Conservation (phyloP, 2,113 vertebrate genomes). For the Pyxicephalus adspersus region DNA sequence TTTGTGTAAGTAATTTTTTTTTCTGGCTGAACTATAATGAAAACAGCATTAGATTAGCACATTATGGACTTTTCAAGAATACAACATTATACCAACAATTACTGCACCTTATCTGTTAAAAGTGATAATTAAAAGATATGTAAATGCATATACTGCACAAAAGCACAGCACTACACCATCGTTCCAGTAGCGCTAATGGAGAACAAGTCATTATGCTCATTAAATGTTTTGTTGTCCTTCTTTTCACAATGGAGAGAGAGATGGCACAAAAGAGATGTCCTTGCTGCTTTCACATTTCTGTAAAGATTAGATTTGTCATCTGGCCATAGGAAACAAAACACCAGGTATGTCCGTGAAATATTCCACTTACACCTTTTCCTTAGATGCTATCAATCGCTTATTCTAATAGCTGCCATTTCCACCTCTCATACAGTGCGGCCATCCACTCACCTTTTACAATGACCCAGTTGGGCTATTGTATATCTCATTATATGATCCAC, state of each 20-base stretch:
- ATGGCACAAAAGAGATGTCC: not conserved
- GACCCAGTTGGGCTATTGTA: conserved; percentile 33
- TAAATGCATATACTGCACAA: conserved; percentile 23
- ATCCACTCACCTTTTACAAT: conserved; percentile 22
- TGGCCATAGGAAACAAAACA: not conserved
- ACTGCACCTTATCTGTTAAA: conserved; percentile 20
- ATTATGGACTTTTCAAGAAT: conserved; percentile 16
- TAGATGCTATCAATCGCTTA: not conserved
- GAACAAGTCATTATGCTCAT: conserved; percentile 24
- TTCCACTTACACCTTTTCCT: conserved; percentile 17
- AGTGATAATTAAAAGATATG: conserved; percentile 43
- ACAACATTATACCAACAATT: conserved; percentile 3
- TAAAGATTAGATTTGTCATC: conserved; percentile 28
- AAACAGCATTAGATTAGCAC: not conserved
- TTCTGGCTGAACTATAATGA: not conserved
- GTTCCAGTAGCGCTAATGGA: not conserved
- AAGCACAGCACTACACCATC: not conserved
- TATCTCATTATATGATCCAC: not conserved
- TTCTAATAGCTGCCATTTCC: conserved; percentile 23
- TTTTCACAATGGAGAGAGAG: not conserved
- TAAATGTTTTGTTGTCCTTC: not conserved
- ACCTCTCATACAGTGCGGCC: not conserved
- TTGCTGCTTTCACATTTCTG: conserved; percentile 14
- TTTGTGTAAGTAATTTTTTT: too few relatives aligned
- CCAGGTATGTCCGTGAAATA: not conserved